Base-by-base conservation (phyloP, 2,888 invertebrate species). In the Polydrusus tereticollis region DNA sequence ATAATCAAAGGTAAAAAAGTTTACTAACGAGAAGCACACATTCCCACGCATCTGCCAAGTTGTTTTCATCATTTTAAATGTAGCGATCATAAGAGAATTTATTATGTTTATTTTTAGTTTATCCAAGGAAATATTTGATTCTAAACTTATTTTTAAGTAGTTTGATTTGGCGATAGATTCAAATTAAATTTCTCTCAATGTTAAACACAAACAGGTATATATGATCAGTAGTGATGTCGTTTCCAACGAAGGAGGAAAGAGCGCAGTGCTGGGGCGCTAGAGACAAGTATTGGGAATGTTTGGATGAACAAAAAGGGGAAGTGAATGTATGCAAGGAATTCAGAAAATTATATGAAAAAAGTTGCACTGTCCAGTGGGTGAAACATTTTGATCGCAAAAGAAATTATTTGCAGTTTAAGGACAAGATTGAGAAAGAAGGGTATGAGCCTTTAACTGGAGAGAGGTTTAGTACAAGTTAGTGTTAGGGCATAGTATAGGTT, bases 321-420 rank as follows among this genome's bases (percentile, higher is more conserved):
- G 87, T 87, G 7, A 29, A 45, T 33, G 64, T 58, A n/a, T 74
- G 75, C 64, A 73, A 73, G 65, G 73, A 75, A 60, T 75, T 73
- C 67, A 62, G 74, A 50, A 66, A 62, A 50, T 21, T 77, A 41
- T 76, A 66, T 71, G 94, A 94, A 87, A 88, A 89, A 73, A 90
- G 90, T 21, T 96, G 96, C 82, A 93, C 95, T 1, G 84, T 89
- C 1, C 93, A 94, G 84, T 96, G 97, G 98, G 95, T 97, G 50
- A 94, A 94, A 83, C 97, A 98, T 78, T 98, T 98, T 85, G 96
- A 97, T 87, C 90, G 95, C 80, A 96, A 95, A 86, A 88, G 95
- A 81, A 93, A 93, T 79, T 97, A 94, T 86, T 88, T 95, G 81
- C 90, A 93, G 82, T 97, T 94, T 86, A 96, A 96, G 87, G 92